Conservation (phyloP, 2,113 vertebrate genomes). For the Tauraco erythrolophus region DNA sequence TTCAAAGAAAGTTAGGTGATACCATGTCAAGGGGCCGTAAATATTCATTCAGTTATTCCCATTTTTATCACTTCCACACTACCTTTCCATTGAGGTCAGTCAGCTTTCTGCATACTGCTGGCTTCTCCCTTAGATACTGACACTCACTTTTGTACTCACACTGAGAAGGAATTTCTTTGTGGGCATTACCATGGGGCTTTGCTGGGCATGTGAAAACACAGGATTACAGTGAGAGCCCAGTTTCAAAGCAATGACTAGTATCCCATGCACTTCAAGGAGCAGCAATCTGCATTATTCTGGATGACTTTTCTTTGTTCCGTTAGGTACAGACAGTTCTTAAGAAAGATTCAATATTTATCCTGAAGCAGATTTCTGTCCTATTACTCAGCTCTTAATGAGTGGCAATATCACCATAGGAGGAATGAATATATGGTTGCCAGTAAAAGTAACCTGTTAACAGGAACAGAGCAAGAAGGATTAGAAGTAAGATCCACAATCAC, state of each 20-base stretch:
- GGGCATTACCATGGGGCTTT: background rate
- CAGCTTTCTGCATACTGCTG: background rate
- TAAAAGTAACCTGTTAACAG: background rate
- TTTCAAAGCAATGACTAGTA: background rate
- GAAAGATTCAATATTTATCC: background rate
- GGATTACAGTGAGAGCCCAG: background rate
- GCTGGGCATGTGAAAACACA: background rate
- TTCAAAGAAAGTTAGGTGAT: background rate
- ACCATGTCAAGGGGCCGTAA: background rate
- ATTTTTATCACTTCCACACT: background rate
- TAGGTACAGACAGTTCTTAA: background rate
- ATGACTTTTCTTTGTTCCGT: background rate
- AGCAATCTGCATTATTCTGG: background rate
- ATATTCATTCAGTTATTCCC: background rate
- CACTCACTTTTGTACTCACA: background rate
- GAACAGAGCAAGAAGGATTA: background rate
- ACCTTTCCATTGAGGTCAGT: background rate
- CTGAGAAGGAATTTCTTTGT: background rate
- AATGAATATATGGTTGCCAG: background rate
- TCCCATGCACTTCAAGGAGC: background rate
- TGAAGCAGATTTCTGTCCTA: background rate
- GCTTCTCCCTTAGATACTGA: background rate
- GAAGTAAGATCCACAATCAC: fast-evolving
- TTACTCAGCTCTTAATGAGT: background rate
- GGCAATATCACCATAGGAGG: background rate